phyloP scores from a whole-genome alignment of 2,113 vertebrate species.

The western clawed frog (Xenopus tropicalis) region DNA sequence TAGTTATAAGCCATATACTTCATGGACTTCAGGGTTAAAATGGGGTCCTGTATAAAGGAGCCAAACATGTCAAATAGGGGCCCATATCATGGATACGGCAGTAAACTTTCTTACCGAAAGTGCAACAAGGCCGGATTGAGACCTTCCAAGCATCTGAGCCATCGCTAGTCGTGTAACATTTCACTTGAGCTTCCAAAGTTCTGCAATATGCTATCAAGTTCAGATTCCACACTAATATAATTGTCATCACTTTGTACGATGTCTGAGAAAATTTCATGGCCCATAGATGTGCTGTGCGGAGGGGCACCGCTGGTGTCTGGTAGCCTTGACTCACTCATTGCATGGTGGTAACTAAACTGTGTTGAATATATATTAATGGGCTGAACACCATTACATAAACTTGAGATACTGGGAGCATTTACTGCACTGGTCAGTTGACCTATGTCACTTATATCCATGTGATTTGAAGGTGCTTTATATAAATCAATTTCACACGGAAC shows the following conservation, averaged over 20 bases:
- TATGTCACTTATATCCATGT: not conserved
- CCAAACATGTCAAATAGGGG: too few relatives aligned
- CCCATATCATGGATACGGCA: too few relatives aligned
- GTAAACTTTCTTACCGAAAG: not conserved
- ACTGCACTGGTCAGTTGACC: not conserved
- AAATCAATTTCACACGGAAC: not conserved
- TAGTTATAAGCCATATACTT: too few relatives aligned
- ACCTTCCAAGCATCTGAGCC: too few relatives aligned
- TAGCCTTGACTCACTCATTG: not conserved
- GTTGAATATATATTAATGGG: not conserved
- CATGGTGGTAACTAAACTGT: not conserved
- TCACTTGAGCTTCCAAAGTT: not conserved
- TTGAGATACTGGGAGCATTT: not conserved
- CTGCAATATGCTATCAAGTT: conserved; percentile 8
- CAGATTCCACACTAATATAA: conserved; percentile 21
- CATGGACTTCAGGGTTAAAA: too few relatives aligned
- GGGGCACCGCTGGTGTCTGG: not conserved
- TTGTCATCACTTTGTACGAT: not conserved
- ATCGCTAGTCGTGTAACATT: not conserved
- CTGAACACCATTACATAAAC: not conserved
- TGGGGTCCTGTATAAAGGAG: too few relatives aligned
- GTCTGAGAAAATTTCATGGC: not conserved
- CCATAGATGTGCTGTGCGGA: not conserved
- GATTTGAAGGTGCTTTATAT: not conserved
- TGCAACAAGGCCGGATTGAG: not conserved